A percentile compares a stretch with the other conserved stretches of the same genome.
phyloP scores from a whole-genome alignment of 2,888 invertebrate genomes.

The Erynnis tages region DNA sequence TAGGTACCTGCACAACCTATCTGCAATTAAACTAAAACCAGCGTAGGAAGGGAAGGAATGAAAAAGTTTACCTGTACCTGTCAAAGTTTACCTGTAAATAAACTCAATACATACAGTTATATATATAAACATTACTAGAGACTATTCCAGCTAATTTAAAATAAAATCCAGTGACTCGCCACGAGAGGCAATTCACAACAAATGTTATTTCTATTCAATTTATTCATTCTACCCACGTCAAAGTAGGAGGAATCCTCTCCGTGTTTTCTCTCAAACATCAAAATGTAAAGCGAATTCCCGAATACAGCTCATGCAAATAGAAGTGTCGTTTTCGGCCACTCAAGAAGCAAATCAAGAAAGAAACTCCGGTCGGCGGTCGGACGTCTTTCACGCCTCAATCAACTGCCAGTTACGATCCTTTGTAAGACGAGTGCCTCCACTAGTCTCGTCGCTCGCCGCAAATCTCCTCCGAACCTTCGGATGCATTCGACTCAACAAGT shows the following conservation, averaged over 20 bases:
- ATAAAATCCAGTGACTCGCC: background rate
- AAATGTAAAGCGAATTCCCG: slow-evolving; percentile 54
- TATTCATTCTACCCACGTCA: slow-evolving; percentile 28
- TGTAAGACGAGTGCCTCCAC: slow-evolving; percentile 61
- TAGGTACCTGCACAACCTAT: too few species aligned
- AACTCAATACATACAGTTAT: too few species aligned
- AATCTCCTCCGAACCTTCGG: slow-evolving; percentile 47
- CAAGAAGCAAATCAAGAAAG: slow-evolving; percentile 78
- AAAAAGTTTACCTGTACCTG: too few species aligned
- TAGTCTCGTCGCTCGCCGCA: slow-evolving; percentile 51
- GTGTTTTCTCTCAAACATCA: slow-evolving; percentile 28
- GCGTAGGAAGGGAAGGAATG: too few species aligned
- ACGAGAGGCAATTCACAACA: slow-evolving; percentile 7
- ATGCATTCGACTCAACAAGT: slow-evolving; percentile 25
- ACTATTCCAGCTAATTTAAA: background rate
- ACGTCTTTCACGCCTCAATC: slow-evolving; percentile 78
- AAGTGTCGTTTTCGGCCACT: slow-evolving; percentile 76
- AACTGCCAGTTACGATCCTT: slow-evolving; percentile 73
- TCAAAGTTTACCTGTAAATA: too few species aligned
- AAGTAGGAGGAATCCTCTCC: slow-evolving; percentile 21
- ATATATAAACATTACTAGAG: too few species aligned
- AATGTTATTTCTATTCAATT: slow-evolving; percentile 26
- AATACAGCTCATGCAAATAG: slow-evolving; percentile 76
- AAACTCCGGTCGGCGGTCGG: slow-evolving; percentile 69
- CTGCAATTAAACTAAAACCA: too few species aligned